These are phyloP conservation scores for Macquaria ambigua DNA, from an alignment of 2,113 vertebrate genomes.

Conservation along the genomic window DNA sequence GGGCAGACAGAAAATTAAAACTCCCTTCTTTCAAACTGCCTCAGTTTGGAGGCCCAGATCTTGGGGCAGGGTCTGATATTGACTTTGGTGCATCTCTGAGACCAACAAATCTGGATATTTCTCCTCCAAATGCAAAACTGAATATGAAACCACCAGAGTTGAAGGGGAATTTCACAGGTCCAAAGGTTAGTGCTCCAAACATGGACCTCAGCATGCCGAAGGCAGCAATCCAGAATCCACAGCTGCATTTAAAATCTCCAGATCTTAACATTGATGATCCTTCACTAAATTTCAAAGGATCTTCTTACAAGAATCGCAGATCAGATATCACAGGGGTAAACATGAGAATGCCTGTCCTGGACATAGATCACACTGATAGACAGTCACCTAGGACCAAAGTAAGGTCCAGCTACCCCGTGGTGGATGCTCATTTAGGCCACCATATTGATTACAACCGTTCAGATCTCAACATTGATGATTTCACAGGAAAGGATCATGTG, in stretches of 20 bases:
- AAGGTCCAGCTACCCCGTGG: conserved; percentile 52
- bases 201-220: conserved; percentile 39
- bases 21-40: conserved; percentile 52
- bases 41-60: conserved; percentile 46
- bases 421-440: conserved; percentile 11
- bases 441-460: conserved; percentile 51
- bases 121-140: conserved; percentile 55
- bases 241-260: conserved; percentile 51
- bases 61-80: conserved; percentile 42
- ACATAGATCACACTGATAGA: conserved; percentile 53
- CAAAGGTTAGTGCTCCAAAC: conserved; percentile 44
- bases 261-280: conserved; percentile 52
- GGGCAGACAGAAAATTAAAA: conserved; percentile 43
- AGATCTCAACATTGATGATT: conserved; percentile 80
- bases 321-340: conserved; percentile 50
- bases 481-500: conserved; percentile 68
- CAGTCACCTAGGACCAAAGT: conserved; percentile 23
- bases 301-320: conserved; percentile 44
- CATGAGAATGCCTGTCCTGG: conserved; percentile 56
- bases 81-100: conserved; percentile 55
- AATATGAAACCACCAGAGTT: conserved; percentile 55
- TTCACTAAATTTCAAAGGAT: conserved; percentile 40
- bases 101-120: conserved; percentile 38
- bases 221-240: conserved; percentile 35
- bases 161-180: conserved; percentile 34